A percentile compares a stretch with the other conserved stretches of the same genome.
These are phyloP conservation scores for Oryzaephilus surinamensis DNA, from an alignment of 1,140 invertebrate genomes.

Conservation along the genomic window DNA sequence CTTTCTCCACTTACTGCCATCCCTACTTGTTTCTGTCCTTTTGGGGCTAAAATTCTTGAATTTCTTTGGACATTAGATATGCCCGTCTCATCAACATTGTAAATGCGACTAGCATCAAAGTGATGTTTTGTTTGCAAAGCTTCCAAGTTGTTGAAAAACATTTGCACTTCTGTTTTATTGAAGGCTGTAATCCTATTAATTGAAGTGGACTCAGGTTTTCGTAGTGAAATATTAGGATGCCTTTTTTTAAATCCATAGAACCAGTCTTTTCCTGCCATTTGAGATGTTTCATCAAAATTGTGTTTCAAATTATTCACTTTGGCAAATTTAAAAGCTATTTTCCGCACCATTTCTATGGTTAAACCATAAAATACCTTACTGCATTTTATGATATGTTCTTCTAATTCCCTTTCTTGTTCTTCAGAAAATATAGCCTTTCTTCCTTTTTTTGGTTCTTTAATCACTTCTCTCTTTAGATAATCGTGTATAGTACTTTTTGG, in stretches of 20 bases:
- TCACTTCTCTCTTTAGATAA: slow-evolving; percentile 1
- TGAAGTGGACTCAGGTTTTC: slow-evolving; percentile 32
- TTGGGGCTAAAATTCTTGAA: slow-evolving; percentile 34
- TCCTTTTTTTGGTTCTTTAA: slow-evolving; percentile 14
- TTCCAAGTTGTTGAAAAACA: slow-evolving; percentile 32
- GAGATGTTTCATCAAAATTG: no score
- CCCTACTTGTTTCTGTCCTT: slow-evolving; percentile 36
- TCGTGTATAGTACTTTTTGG: no score
- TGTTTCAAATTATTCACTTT: not conserved
- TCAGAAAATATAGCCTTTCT: slow-evolving; percentile 2
- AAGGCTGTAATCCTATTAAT: slow-evolving; percentile 28
- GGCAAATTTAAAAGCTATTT: not conserved
- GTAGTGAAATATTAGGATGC: slow-evolving; percentile 17
- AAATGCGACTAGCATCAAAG: slow-evolving; percentile 32
- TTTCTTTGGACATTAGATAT: slow-evolving; percentile 36
- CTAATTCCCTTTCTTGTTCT: no score
- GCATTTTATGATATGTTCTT: no score
- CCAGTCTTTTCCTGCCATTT: slow-evolving; percentile 25
- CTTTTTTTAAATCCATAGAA: slow-evolving; percentile 23
- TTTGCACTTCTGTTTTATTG: slow-evolving; percentile 29
- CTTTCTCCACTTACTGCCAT: slow-evolving; percentile 37
- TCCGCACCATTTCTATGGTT: not conserved
- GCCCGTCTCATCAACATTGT: slow-evolving; percentile 38
- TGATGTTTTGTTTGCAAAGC: slow-evolving; percentile 28
- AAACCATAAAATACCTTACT: not conserved